Percentiles rank a stretch among this genome's conserved stretches.
These are phyloP conservation scores for Callospermophilus lateralis DNA, from an alignment of 2,113 vertebrate genomes.

Conservation along the genomic window DNA sequence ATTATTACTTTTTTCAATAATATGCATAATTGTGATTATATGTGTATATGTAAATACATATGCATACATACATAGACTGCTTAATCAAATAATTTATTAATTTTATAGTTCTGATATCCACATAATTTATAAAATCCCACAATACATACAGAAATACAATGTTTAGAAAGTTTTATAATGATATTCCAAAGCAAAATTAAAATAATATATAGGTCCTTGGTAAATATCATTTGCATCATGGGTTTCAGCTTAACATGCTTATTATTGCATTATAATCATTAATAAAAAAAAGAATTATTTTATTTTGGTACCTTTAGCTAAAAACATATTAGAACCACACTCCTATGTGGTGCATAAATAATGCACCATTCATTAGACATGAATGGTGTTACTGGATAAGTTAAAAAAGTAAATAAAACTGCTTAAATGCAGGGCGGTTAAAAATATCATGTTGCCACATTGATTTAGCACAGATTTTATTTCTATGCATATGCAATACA, in stretches of 20 bases:
- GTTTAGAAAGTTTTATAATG: background rate
- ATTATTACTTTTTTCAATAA: background rate
- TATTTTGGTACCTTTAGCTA: background rate
- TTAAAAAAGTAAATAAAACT: background rate
- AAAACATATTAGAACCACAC: background rate
- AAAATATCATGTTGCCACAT: background rate
- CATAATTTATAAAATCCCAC: background rate
- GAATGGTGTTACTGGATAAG: background rate
- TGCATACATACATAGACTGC: background rate
- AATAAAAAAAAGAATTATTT: background rate
- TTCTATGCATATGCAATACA: background rate
- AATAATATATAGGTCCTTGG: background rate
- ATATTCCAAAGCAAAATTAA: background rate
- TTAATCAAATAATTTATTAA: background rate
- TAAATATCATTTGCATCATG: background rate
- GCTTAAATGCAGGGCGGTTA: background rate
- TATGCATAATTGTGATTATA: background rate
- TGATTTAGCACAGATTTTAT: background rate
- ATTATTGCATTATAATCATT: background rate
- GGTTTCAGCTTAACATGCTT: background rate
- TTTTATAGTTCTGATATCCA: background rate
- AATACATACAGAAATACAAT: background rate
- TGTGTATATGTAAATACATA: background rate
- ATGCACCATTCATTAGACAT: background rate
- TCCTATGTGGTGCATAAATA: background rate